Evolutionary conservation across 2,113 vertebrate species (phyloP).

Genomic region (Oceanodroma tethys): DNA sequence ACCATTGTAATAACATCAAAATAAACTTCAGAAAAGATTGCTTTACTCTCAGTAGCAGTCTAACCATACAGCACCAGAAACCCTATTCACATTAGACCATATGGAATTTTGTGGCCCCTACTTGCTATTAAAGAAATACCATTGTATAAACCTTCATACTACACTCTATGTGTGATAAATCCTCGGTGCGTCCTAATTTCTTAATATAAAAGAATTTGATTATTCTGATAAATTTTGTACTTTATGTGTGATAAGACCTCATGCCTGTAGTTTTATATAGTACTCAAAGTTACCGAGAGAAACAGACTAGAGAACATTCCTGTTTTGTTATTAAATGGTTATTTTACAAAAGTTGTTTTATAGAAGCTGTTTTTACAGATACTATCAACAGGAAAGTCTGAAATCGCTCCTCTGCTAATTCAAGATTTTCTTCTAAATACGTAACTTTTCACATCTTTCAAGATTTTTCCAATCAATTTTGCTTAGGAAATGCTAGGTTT

Average conservation of each 20-base stretch:
- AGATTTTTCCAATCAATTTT: background rate
- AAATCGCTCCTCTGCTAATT: background rate
- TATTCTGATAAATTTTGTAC: background rate
- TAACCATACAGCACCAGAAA: background rate
- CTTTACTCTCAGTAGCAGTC: background rate
- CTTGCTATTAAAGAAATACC: background rate
- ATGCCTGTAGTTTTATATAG: background rate
- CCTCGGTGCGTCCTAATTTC: background rate
- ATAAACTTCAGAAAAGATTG: background rate
- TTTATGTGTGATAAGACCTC: background rate
- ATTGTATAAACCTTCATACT: background rate
- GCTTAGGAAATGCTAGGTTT: background rate
- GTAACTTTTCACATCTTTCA: background rate
- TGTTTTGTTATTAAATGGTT: background rate
- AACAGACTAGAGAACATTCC: background rate
- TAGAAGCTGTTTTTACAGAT: background rate
- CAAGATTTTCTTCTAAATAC: background rate
- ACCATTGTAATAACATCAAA: background rate
- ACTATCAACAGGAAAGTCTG: background rate
- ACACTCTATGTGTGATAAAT: background rate
- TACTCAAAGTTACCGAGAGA: background rate
- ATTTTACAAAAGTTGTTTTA: background rate
- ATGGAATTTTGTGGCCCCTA: background rate
- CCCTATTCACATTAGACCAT: background rate
- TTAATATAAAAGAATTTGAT: background rate